Conservation (phyloP, 2,888 invertebrate genomes). For the Conops quadrifasciatus region DNA sequence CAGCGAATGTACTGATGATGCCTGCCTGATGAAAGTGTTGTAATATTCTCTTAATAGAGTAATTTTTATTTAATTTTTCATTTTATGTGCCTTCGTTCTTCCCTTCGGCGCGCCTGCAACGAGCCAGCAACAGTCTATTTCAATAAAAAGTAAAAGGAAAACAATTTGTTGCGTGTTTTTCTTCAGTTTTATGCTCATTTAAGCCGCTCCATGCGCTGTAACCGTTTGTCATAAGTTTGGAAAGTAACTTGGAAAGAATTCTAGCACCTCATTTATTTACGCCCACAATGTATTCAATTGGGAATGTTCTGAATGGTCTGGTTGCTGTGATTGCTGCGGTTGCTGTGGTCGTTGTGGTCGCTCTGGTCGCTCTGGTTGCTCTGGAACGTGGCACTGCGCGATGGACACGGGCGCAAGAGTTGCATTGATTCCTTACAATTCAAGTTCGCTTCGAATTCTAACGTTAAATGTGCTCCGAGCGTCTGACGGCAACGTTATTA, state of each 20-base stretch:
- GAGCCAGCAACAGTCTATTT: not conserved
- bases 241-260: conserved; percentile 3
- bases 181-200: not conserved
- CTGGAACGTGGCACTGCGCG: not conserved
- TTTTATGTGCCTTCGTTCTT: not conserved
- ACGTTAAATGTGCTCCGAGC: not conserved
- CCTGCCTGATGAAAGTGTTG: not conserved
- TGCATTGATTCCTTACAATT: not conserved
- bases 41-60: not conserved
- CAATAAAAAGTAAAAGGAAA: conserved; percentile 12
- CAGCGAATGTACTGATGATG: too few species aligned
- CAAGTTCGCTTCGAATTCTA: not conserved
- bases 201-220: not conserved
- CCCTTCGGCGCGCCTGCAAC: conserved; percentile 44
- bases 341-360: not conserved
- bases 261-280: conserved; percentile 31
- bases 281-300: conserved; percentile 14
- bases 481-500: conserved; percentile 8
- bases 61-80: not conserved
- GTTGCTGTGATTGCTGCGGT: not conserved
- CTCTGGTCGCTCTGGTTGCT: not conserved
- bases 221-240: conserved; percentile 8
- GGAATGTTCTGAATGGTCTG: conserved; percentile 7
- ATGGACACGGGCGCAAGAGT: not conserved
- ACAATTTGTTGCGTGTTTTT: conserved; percentile 9